Base-by-base conservation (phyloP, 2,797 vertebrate species). In the Mormyrus proboscirostris region DNA sequence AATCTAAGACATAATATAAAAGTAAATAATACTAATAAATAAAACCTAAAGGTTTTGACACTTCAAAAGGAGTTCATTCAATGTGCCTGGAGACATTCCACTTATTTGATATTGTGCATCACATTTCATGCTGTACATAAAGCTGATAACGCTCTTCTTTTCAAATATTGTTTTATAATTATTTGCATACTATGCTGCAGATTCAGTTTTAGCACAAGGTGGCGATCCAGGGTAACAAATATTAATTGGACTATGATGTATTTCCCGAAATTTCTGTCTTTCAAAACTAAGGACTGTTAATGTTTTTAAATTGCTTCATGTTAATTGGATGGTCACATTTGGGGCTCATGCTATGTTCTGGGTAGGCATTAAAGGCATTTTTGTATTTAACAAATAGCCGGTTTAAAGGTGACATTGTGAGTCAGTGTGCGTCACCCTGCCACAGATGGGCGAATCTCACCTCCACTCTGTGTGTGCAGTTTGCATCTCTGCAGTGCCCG, bases 191-290 rank as follows among this genome's bases (percentile, higher is more conserved):
- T 47, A 79, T 47, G 41, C 38, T 79, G 73, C 12, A 29, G n/a
- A 51, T 51, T 85, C n/a, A 12, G n/a, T 85, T 51, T 22, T 29
- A 85, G 83, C 83, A 85, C 83, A 51, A 85, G 83, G 83, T 85
- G 83, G 83, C 83, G n/a, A 51, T 53, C 83, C 47, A 29, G 83
- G 22, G 83, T 53, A 55, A 55, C 14, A 86, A 86, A 86, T 79
- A 44, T 86, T 86, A 86, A 86, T 85, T 79, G 29, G 12, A 25
- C 79, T 49, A 44, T 47, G 16, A 83, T 83, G 49, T 10, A 83
- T 83, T 9, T 50, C 38, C 44, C 3, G 7, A 49, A 44, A 10
- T 73, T 14, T 38, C 65, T 38, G 29, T 73, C 65, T 16, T 38
- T 38, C 4, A 38, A 73, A 73, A 73, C 65, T 73, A 73, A 16